These are phyloP conservation scores for Gerosis bhagava DNA, from an alignment of 2,888 invertebrate genomes.

Conservation along the genomic window DNA sequence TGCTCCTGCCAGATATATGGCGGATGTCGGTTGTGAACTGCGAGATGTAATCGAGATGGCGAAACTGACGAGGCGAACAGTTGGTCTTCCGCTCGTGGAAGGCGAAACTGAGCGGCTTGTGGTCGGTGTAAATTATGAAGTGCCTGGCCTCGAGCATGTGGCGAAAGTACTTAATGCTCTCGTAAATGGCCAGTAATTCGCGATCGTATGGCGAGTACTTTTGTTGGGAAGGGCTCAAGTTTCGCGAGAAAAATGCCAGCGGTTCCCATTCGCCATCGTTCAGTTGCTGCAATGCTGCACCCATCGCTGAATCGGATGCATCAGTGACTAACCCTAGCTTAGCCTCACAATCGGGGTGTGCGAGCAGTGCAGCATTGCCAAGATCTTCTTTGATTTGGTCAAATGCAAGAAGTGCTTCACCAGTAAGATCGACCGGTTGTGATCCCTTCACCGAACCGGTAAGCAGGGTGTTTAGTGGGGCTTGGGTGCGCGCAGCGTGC, in stretches of 20 bases:
- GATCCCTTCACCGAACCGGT: slow-evolving; percentile 35
- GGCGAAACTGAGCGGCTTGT: slow-evolving; percentile 37
- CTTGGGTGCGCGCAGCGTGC: slow-evolving; percentile 28
- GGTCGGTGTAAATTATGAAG: slow-evolving; percentile 35
- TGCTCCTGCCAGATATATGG: slow-evolving; percentile 23
- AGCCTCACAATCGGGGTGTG: slow-evolving; percentile 39
- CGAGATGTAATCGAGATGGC: slow-evolving; percentile 32
- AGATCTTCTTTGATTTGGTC: slow-evolving; percentile 39
- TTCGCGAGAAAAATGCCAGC: slow-evolving; percentile 50
- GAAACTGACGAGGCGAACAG: slow-evolving; percentile 26
- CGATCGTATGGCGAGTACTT: slow-evolving; percentile 51
- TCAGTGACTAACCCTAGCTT: slow-evolving; percentile 40
- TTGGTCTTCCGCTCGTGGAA: slow-evolving; percentile 38
- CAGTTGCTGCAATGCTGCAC: slow-evolving; percentile 47
- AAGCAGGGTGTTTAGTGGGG: slow-evolving; percentile 25
- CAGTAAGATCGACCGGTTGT: slow-evolving; percentile 36
- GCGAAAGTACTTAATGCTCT: slow-evolving; percentile 46
- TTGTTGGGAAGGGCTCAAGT: slow-evolving; percentile 42
- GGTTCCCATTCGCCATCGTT: slow-evolving; percentile 41
- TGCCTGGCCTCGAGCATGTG: slow-evolving; percentile 51
- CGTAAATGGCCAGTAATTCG: slow-evolving; percentile 52
- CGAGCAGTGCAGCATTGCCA: slow-evolving; percentile 38
- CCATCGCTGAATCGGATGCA: slow-evolving; percentile 48
- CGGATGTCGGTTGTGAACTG: slow-evolving; percentile 27
- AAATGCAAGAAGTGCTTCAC: too few relatives aligned